phyloP scores from a whole-genome alignment of 1,140 invertebrate genomes.

The Bombus superbus region DNA sequence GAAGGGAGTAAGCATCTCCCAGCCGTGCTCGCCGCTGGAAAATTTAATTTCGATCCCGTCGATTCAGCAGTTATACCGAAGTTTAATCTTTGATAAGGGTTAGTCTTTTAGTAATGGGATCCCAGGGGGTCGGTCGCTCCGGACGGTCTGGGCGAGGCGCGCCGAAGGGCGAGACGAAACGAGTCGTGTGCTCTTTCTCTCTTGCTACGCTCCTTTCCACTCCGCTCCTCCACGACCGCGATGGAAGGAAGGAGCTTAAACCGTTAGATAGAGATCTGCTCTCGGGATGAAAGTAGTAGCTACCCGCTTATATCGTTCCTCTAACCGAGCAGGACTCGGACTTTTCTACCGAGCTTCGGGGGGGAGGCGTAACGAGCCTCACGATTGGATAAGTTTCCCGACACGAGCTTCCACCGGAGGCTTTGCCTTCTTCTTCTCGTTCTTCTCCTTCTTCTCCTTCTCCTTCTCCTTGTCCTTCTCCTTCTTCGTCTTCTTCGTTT shows the following conservation, averaged over 20 bases:
- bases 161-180: slow-evolving; percentile 7
- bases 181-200: slow-evolving; percentile 5
- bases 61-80: slow-evolving; percentile 85
- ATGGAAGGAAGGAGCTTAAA: slow-evolving; percentile 80
- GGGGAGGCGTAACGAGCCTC: slow-evolving; percentile 79
- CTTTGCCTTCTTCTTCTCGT: slow-evolving; percentile 36
- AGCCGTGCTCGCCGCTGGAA: slow-evolving; percentile 75
- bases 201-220: slow-evolving; percentile 16
- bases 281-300: slow-evolving; percentile 81
- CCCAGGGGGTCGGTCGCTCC: slow-evolving; percentile 72
- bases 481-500: slow-evolving; percentile 38
- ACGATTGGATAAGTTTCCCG: slow-evolving; percentile 82
- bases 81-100: slow-evolving; percentile 86
- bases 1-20: slow-evolving; percentile 64
- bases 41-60: slow-evolving; percentile 86
- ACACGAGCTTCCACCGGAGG: slow-evolving; percentile 68
- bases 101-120: slow-evolving; percentile 84
- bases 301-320: slow-evolving; percentile 78
- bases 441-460: background rate
- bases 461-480: background rate
- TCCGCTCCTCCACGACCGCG: slow-evolving; percentile 34
- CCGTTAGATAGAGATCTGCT: slow-evolving; percentile 83
- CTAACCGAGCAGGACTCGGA: slow-evolving; percentile 71
- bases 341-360: slow-evolving; percentile 76
- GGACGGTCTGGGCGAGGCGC: slow-evolving; percentile 53